Conservation (phyloP, 2,113 vertebrate species). For the Rissa tridactyla region DNA sequence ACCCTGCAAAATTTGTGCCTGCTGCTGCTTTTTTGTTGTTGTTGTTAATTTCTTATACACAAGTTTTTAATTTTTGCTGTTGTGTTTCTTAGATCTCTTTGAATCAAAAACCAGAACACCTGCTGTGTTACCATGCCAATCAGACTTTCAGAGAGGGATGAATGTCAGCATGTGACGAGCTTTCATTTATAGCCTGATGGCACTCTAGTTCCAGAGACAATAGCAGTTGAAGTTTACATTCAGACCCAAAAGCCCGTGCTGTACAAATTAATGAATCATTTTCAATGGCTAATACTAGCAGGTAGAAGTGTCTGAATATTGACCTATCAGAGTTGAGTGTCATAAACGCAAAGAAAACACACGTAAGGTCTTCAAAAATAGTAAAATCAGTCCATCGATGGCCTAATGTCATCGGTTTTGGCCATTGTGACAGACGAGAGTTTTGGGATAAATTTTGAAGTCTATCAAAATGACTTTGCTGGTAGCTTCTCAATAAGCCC, state of each 20-base stretch:
- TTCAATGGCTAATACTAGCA: not conserved
- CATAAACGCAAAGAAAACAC: not conserved
- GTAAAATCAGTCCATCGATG: not conserved
- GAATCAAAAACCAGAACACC: not conserved
- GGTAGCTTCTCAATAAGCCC: not conserved
- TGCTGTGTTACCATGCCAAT: conserved; percentile 25
- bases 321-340: not conserved
- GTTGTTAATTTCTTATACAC: not conserved
- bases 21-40: not conserved
- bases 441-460: not conserved
- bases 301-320: not conserved
- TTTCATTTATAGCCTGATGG: conserved; percentile 19
- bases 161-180: not conserved
- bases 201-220: not conserved
- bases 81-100: not conserved
- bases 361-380: not conserved
- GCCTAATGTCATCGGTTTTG: not conserved
- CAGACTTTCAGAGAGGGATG: not conserved
- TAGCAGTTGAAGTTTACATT: not conserved
- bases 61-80: conserved; percentile 6
- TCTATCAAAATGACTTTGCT: not conserved
- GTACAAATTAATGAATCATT: not conserved
- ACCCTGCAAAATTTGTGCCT: not conserved
- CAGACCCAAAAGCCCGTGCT: not conserved
- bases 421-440: not conserved